These are phyloP conservation scores for Melanchra persicariae DNA, from an alignment of 2,888 invertebrate genomes.

Conservation along the genomic window DNA sequence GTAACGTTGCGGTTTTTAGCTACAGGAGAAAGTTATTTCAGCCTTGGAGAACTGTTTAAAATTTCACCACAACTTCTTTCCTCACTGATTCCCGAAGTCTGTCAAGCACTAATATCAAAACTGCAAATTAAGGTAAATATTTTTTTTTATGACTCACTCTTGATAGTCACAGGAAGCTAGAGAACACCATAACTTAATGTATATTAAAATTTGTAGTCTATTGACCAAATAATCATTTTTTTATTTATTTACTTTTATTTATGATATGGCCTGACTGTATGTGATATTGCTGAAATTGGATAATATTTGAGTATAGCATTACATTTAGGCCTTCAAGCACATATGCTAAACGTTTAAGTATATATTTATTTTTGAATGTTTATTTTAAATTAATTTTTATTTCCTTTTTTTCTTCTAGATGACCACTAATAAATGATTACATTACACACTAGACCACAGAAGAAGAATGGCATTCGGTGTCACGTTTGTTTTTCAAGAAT, in stretches of 20 bases:
- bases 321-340: slow-evolving; percentile 3
- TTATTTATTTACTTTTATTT: slow-evolving; percentile 4
- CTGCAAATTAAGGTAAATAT: background rate
- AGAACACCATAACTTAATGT: slow-evolving; percentile 2
- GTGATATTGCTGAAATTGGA: slow-evolving; percentile 8
- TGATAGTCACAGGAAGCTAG: background rate
- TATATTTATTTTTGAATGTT: background rate
- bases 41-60: too few species aligned
- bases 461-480: too few species aligned
- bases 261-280: slow-evolving; percentile 7
- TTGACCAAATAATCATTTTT: background rate
- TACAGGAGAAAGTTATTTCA: too few species aligned
- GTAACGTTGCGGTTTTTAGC: too few species aligned
- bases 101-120: too few species aligned
- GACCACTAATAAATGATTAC: too few species aligned
- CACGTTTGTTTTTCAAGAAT: too few species aligned
- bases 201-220: slow-evolving; percentile 1
- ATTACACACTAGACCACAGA: too few species aligned
- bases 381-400: slow-evolving; percentile 1
- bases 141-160: too few species aligned
- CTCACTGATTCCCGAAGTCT: too few species aligned
- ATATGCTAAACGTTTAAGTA: slow-evolving; percentile 6
- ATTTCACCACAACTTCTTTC: too few species aligned
- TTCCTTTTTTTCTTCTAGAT: too few species aligned
- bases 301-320: slow-evolving; percentile 8